A percentile compares a stretch with the other conserved stretches of the same genome.
phyloP scores from a whole-genome alignment of 2,797 vertebrate species.

The Lophura swinhoii region DNA sequence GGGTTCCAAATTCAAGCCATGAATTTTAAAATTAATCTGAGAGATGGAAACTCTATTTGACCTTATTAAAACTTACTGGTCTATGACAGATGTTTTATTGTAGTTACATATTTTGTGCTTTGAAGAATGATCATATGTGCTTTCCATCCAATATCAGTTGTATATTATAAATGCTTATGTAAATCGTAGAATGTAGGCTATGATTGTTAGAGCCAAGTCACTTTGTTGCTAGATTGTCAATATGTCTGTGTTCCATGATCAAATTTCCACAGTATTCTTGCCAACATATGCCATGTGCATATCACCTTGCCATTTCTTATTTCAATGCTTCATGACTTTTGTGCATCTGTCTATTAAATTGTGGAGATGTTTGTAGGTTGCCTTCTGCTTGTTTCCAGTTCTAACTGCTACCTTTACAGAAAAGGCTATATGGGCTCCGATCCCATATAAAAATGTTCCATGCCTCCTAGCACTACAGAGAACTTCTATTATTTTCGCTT shows the following conservation, averaged over 20 bases:
- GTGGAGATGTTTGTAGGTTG: neutral
- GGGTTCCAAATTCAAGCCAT: neutral
- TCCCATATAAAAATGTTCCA: neutral
- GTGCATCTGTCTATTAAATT: neutral
- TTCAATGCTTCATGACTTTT: neutral
- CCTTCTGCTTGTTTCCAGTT: neutral
- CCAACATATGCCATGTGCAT: neutral
- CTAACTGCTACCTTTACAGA: neutral
- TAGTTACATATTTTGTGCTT: neutral
- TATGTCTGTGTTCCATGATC: neutral
- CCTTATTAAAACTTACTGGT: neutral
- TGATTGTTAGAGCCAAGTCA: neutral
- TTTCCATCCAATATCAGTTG: neutral
- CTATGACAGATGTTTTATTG: neutral
- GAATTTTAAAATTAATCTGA: neutral
- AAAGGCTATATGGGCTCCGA: neutral
- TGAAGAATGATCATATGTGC: neutral
- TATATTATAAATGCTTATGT: neutral
- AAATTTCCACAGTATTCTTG: neutral
- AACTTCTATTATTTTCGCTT: neutral
- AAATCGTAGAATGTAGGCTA: neutral
- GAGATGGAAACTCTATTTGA: neutral
- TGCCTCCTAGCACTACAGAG: neutral
- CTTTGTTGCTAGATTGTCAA: neutral
- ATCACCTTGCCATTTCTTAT: neutral